Conservation (phyloP, 1,140 invertebrate species). For the Papilio polyxenes region DNA sequence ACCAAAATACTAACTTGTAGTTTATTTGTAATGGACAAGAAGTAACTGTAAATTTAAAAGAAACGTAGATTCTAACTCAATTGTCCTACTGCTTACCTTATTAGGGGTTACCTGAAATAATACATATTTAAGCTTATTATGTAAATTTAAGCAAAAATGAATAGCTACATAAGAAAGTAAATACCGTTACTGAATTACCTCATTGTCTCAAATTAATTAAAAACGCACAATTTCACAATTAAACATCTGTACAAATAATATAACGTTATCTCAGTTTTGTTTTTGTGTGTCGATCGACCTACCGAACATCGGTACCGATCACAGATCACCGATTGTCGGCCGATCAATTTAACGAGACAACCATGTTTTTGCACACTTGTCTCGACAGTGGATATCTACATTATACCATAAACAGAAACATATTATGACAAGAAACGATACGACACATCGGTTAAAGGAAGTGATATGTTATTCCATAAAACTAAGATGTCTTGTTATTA, state of each 20-base stretch:
- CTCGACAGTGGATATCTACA: too few species aligned
- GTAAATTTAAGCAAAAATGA: background rate
- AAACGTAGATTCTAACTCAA: background rate
- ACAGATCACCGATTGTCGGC: background rate
- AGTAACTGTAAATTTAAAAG: background rate
- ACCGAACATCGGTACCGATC: too few species aligned
- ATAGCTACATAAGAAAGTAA: too few species aligned
- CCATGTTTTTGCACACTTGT: background rate
- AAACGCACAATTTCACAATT: too few species aligned
- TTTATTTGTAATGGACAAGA: background rate
- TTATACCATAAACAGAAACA: background rate
- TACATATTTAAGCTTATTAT: background rate
- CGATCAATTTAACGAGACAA: too few species aligned
- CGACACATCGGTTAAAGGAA: background rate
- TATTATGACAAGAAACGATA: background rate
- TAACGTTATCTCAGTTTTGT: background rate
- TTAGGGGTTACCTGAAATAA: conserved; percentile 16
- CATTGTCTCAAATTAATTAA: too few species aligned
- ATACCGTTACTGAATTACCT: too few species aligned
- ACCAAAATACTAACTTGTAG: background rate
- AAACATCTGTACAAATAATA: too few species aligned
- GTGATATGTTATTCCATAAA: background rate
- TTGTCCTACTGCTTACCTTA: background rate
- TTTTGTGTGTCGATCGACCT: too few species aligned
- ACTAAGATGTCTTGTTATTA: conserved; percentile 1